Evolutionary conservation across 1,140 invertebrate species (phyloP).

Genomic region (Nasonia vitripennis): DNA sequence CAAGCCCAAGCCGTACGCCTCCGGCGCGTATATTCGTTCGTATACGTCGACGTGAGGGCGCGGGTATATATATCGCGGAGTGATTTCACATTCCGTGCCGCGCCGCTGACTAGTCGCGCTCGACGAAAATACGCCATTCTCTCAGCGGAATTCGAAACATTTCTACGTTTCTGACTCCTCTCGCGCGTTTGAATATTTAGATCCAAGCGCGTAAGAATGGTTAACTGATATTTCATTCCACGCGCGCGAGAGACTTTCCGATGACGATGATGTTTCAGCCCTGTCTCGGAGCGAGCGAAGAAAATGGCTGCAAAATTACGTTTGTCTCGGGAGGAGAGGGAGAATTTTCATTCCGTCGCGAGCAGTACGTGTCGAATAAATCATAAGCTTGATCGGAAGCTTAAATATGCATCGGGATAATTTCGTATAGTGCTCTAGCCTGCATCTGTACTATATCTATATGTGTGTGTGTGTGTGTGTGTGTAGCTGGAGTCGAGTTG

Average conservation of each 20-base stretch:
- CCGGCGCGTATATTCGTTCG: not conserved
- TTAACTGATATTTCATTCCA: slow-evolving; percentile 45
- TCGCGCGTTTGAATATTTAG: slow-evolving; percentile 45
- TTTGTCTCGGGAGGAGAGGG: too few species aligned
- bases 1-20: not conserved
- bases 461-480: too few species aligned
- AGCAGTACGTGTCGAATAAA: too few species aligned
- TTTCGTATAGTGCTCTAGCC: too few species aligned
- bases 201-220: slow-evolving; percentile 18
- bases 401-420: too few species aligned
- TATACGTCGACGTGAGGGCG: too few species aligned
- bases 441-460: too few species aligned
- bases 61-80: not conserved
- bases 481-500: not conserved
- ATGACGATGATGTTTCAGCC: not conserved
- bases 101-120: not conserved
- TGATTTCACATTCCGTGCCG: slow-evolving; percentile 35
- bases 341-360: too few species aligned
- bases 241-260: not conserved
- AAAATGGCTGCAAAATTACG: too few species aligned
- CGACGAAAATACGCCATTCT: slow-evolving; percentile 12
- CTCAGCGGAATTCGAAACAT: slow-evolving; percentile 41
- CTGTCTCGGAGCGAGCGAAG: too few species aligned
- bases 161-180: not conserved
- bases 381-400: too few species aligned